Base-by-base conservation (phyloP, 2,113 vertebrate genomes). In the Vombatus ursinus region DNA sequence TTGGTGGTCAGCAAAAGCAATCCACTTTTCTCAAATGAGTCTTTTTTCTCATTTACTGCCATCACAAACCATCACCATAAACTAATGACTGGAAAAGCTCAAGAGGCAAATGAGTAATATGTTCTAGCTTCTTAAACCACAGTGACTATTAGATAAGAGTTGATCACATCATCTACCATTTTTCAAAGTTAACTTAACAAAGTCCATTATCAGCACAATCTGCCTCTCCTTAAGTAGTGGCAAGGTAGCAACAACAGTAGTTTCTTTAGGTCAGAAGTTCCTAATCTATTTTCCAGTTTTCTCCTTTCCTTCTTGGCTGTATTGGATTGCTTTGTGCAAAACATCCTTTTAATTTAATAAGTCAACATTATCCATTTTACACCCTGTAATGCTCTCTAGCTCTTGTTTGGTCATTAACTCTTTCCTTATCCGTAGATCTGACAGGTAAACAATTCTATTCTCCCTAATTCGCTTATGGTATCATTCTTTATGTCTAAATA, bases 1-100 rank as follows among this genome's bases (percentile, higher is more conserved):
- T 95, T 52, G 61, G 47, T 50, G 28, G 95, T 25, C 52, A 96
- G 92, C 1, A 95, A 53, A 93, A 95, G 92, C n/a, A 95, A 77
- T 50, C 8, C 44, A 44, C 68, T 96, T 97, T 52, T 92, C 49
- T 96, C 37, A 95, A 94, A 96, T n/a, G 95, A 92, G 91, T 94
- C 44, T 53, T 96, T 97, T 89, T 77, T 57, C 53, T 96, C 77
- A 95, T 28, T 95, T 52, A 61, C 50, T 91, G 16, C 44, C 95
- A 94, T 53, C 50, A 93, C 50, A 91, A 95, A 90, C 94, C 61
- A 93, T 92, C 68, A 84, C 44, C 19, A 44, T 84, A 84, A 84
- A 16, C 68, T 84, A 84, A 84, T 84, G 68, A 84, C 16, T 44
- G 92, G 96, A 93, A 96, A 91, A 52, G 5, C 50, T 96, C 28